Conservation (phyloP, 2,113 vertebrate genomes). For the Malaclemys terrapin region DNA sequence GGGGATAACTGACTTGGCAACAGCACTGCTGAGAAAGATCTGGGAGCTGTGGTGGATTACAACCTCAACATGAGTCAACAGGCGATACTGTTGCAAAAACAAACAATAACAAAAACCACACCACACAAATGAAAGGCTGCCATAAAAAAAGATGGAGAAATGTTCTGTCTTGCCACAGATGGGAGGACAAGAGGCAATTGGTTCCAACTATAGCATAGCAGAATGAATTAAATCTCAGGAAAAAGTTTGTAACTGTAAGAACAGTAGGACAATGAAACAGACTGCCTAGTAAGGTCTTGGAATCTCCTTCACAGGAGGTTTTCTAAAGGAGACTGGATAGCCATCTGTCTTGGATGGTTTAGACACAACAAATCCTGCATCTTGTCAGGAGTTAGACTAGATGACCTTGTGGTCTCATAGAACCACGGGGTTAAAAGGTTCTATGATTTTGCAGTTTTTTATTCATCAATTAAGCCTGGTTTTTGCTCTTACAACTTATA, state of each 20-base stretch:
- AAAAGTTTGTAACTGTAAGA: neutral
- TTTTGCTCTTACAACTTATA: neutral
- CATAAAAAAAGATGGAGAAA: neutral
- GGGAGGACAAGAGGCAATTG: neutral
- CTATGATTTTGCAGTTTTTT: neutral
- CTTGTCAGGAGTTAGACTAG: neutral
- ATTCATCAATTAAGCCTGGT: neutral
- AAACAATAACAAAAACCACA: too few relatives aligned
- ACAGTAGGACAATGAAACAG: too few relatives aligned
- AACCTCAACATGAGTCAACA: neutral
- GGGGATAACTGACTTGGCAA: neutral
- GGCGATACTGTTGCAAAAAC: neutral
- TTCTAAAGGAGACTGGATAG: neutral
- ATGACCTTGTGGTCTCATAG: too few relatives aligned
- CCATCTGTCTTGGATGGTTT: neutral
- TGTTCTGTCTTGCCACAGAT: neutral
- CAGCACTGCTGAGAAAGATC: neutral
- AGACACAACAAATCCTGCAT: neutral
- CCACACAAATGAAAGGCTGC: neutral
- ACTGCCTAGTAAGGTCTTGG: neutral
- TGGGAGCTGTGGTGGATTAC: neutral
- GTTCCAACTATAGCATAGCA: neutral
- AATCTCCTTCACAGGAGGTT: neutral
- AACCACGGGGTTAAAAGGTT: neutral
- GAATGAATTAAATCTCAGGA: neutral